Conservation (phyloP, 2,797 vertebrate species). For the Ambastaia sidthimunki region DNA sequence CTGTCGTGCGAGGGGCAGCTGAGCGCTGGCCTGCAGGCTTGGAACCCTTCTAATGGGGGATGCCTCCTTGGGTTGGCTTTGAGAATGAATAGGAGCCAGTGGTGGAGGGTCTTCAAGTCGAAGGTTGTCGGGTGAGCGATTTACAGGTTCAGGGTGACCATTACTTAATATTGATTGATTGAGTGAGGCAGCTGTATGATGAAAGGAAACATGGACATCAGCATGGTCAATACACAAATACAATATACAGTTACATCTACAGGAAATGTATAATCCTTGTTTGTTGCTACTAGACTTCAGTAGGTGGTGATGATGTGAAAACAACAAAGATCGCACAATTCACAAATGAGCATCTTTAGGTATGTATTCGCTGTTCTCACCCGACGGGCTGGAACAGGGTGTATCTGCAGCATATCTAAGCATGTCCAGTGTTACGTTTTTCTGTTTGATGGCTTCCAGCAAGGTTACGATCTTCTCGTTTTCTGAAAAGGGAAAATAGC, state of each 20-base stretch:
- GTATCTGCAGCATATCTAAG: constrained; percentile 81
- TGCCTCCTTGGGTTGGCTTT: constrained; percentile 79
- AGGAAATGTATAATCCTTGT: no score
- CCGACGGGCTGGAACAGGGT: constrained; percentile 83
- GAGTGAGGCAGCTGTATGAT: not conserved
- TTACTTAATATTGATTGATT: constrained; percentile 26
- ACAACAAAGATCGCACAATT: not conserved
- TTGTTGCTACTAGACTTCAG: no score
- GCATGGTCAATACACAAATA: not conserved
- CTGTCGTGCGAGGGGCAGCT: constrained; percentile 77
- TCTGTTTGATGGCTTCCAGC: constrained; percentile 94
- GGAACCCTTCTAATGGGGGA: constrained; percentile 81
- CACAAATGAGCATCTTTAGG: no score
- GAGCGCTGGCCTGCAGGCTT: constrained; percentile 87
- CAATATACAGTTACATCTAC: not conserved
- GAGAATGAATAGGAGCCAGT: constrained; percentile 80
- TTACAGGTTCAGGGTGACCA: constrained; percentile 60
- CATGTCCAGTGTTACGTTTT: constrained; percentile 82
- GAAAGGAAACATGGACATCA: not conserved
- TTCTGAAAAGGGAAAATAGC: constrained; percentile 74
- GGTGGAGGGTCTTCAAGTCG: constrained; percentile 80
- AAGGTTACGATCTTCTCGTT: constrained; percentile 91
- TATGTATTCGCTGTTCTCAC: constrained; percentile 72
- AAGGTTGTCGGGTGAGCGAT: constrained; percentile 77
- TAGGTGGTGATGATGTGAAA: no score